These are phyloP conservation scores for Avahi laniger DNA, from an alignment of 2,797 vertebrate species.

Conservation along the genomic window DNA sequence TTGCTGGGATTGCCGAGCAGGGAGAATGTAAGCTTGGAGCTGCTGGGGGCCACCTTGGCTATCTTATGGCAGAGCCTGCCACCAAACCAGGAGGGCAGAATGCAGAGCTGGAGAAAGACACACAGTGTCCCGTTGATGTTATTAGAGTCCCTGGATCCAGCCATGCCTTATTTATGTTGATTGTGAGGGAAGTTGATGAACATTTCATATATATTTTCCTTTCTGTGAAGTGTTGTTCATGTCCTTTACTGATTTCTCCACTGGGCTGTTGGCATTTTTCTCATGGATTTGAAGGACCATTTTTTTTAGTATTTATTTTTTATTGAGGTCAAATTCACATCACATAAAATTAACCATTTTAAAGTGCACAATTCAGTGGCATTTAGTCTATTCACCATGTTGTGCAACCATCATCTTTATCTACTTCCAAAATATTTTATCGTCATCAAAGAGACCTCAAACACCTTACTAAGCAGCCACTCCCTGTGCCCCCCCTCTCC, in stretches of 20 bases:
- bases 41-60: neutral
- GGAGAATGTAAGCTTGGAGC: neutral
- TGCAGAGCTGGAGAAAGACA: neutral
- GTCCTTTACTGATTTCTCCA: neutral
- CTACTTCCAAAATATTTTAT: neutral
- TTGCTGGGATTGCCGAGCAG: neutral
- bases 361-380: neutral
- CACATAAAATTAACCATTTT: neutral
- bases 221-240: neutral
- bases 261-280: neutral
- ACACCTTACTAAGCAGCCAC: neutral
- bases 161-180: neutral
- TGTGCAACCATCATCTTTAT: neutral
- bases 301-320: neutral
- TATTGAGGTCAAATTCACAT: slow-evolving; percentile 7
- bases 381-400: neutral
- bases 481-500: neutral
- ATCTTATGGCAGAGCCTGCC: neutral
- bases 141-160: neutral
- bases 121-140: neutral
- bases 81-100: neutral
- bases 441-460: neutral
- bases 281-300: neutral
- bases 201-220: neutral
- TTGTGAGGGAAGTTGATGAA: neutral